phyloP scores from a whole-genome alignment of 2,888 invertebrate species.

The Nezara viridula region DNA sequence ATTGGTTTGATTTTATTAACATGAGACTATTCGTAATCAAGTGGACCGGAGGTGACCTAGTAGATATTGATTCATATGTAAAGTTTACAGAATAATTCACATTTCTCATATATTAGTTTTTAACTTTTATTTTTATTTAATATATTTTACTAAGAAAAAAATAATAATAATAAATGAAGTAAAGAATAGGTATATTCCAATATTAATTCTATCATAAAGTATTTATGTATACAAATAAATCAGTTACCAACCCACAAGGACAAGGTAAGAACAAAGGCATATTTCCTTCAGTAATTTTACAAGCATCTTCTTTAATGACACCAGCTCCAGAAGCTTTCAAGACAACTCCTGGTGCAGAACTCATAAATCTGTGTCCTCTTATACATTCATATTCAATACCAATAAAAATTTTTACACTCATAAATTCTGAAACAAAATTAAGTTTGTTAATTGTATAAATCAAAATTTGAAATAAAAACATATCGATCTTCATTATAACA shows the following conservation, averaged over 20 bases:
- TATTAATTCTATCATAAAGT: background rate
- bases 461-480: background rate
- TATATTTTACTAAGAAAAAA: too few species aligned
- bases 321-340: constrained; percentile 80
- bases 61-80: too few species aligned
- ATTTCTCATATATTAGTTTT: too few species aligned
- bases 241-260: constrained; percentile 77
- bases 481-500: background rate
- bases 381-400: constrained; percentile 98
- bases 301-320: constrained; percentile 85
- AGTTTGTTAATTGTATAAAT: background rate
- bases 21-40: too few species aligned
- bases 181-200: background rate
- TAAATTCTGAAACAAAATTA: constrained; percentile 69
- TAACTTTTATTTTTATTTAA: too few species aligned
- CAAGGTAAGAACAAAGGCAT: constrained; percentile 92
- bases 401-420: constrained; percentile 90
- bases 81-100: too few species aligned
- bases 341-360: constrained; percentile 87
- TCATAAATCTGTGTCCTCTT: constrained; percentile 96
- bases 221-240: constrained; percentile 12
- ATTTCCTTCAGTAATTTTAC: constrained; percentile 86
- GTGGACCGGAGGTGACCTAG: too few species aligned
- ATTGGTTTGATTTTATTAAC: too few species aligned
- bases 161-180: too few species aligned